Evolutionary conservation across 2,797 vertebrate species (phyloP).

Genomic region (Myotis vivesi): DNA sequence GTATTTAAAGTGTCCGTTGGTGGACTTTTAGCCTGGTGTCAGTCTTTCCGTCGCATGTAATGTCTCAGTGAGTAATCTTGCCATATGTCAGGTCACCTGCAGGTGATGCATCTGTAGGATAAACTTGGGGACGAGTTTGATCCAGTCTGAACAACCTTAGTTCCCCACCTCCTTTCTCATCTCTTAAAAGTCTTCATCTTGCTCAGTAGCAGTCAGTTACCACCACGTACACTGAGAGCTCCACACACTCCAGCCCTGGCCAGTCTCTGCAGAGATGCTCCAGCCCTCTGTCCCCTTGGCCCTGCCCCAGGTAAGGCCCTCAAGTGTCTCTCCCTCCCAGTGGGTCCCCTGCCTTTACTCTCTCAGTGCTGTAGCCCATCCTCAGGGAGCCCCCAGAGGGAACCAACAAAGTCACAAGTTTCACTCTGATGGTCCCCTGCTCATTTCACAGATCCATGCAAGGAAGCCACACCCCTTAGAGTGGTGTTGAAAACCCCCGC

Average conservation of each 20-base stretch:
- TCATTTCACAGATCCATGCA: neutral
- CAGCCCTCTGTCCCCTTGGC: neutral
- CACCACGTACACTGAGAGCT: neutral
- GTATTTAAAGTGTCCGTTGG: neutral
- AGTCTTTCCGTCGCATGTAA: neutral
- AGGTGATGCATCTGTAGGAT: neutral
- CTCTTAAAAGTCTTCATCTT: neutral
- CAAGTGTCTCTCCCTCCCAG: neutral
- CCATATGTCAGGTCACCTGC: neutral
- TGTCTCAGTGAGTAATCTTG: neutral
- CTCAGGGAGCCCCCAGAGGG: neutral
- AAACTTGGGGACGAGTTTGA: neutral
- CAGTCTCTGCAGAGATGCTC: neutral
- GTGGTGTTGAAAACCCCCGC: neutral
- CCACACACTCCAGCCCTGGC: neutral
- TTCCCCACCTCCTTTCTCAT: neutral
- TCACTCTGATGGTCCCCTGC: neutral
- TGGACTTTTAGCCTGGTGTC: neutral
- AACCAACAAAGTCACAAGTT: neutral
- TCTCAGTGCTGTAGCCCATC: neutral
- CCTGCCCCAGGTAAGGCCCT: neutral
- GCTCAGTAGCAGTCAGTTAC: neutral
- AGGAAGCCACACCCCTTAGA: neutral
- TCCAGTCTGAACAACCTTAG: neutral
- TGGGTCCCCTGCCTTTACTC: neutral